Percentiles rank a stretch among this genome's conserved stretches.
Evolutionary conservation across 2,113 vertebrate species (phyloP).

Genomic region (Carettochelys insculpta): DNA sequence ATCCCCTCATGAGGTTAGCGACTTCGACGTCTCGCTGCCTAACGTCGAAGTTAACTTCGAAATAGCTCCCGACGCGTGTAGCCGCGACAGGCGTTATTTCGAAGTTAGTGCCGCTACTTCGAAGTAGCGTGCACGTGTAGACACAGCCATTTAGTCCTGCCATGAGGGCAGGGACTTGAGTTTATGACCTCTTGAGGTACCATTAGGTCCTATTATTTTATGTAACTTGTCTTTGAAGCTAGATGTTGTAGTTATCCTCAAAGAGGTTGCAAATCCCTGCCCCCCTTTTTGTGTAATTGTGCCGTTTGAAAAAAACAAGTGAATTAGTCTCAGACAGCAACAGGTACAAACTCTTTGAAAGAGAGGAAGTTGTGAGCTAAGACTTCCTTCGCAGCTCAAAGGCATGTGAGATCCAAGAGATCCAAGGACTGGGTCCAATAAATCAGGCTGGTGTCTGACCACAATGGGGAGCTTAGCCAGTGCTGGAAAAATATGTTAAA

Average conservation of each 20-base stretch:
- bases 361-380: neutral
- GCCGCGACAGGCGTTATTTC: no score
- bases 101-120: no score
- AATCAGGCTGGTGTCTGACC: neutral
- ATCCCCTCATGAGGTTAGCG: no score
- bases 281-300: neutral
- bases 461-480: neutral
- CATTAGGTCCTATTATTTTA: no score
- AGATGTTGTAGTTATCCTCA: slow-evolving; percentile 7
- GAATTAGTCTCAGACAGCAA: neutral
- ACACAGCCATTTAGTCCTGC: no score
- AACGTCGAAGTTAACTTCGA: no score
- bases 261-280: slow-evolving; percentile 7
- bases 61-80: no score
- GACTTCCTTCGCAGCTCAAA: neutral
- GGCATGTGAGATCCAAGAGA: neutral
- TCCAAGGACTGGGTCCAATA: neutral
- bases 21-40: no score
- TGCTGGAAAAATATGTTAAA: neutral
- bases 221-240: slow-evolving; percentile 10
- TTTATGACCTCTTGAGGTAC: no score
- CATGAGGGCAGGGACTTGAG: no score
- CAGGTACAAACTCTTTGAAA: neutral
- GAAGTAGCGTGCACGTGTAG: no score
- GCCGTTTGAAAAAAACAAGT: neutral